Evolutionary conservation across 2,113 vertebrate genomes (phyloP), one percentile per base, ranked within the genome.

Genomic region (Oncorhynchus clarkii): DNA sequence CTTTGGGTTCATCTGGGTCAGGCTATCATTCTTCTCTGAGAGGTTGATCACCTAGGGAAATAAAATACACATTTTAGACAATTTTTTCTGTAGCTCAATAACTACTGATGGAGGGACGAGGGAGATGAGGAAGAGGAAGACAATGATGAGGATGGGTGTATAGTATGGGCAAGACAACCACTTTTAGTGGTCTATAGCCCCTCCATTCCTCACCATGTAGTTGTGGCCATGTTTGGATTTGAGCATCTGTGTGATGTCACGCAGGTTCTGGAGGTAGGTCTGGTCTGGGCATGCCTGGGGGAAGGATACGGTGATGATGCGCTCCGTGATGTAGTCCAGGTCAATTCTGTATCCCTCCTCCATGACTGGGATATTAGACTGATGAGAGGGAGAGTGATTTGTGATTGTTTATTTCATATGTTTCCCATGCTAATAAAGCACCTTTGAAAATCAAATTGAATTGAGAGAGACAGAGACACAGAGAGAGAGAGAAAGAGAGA

Each of bases 251-350:
- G 94, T 92, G 69, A 99, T 95, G 80, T 96, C 94, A 67, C 90
- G 90, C 12, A 99, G 92, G 82, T 88, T 93, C 62, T 90, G 93
- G 62, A 94, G 83, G 73, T 97, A 97, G 0, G 89, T 88, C 75
- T 95, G 93, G 83, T 98, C 95, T 0, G 94, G 93, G 81, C 94
- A 94, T 48, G 83, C 82, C 0, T 81, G 70, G 3, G 93, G 93
- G 71, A 97, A 97, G 72, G 93, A 93, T 4, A 97, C 88, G 0
- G 93, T 93, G 12, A 98, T 98, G 88, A 98, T 95, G 27, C 96
- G 88, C 78, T 99, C 97, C 0, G 97, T 98, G 91, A 99, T 89
- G 78, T 98, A 99, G 34, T 93, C 96, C 82, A 99, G 93, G 85
- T 99, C 95, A 67, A 97, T 92, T 79, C 93, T 92, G 29, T 82